These are phyloP conservation scores for Phrixothrix hirtus DNA, from an alignment of 2,888 invertebrate genomes.

Conservation along the genomic window DNA sequence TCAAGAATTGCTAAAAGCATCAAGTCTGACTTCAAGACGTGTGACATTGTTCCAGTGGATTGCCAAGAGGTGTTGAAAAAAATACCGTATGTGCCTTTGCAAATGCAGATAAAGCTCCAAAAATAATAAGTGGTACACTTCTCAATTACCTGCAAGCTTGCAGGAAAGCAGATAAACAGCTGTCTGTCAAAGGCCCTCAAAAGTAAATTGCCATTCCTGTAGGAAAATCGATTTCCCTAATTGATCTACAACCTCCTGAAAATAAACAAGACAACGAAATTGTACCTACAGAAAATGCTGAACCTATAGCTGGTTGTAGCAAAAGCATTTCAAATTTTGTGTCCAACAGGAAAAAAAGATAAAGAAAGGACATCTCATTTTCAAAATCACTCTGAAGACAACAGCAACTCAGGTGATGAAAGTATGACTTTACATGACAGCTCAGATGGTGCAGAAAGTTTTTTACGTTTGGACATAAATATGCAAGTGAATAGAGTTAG, in stretches of 20 bases:
- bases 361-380: not conserved
- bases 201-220: constrained; percentile 12
- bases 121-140: not conserved
- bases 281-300: not conserved
- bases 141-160: constrained; percentile 5
- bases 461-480: constrained; percentile 1
- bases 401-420: no score
- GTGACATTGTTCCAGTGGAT: constrained; percentile 2
- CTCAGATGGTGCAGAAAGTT: not conserved
- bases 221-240: constrained; percentile 11
- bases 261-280: not conserved
- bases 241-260: constrained; percentile 6
- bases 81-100: not conserved
- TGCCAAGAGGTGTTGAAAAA: constrained; percentile 2
- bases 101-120: not conserved
- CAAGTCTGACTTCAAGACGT: constrained; percentile 4
- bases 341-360: not conserved
- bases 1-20: constrained; percentile 1
- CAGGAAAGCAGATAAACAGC: constrained; percentile 5
- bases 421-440: constrained; percentile 1
- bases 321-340: constrained; percentile 7
- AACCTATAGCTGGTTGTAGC: constrained; percentile 11
- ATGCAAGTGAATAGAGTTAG: no score
- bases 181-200: constrained; percentile 7
- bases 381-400: no score